Base-by-base conservation (phyloP, 2,888 invertebrate genomes). In the Bellardia pandia region DNA sequence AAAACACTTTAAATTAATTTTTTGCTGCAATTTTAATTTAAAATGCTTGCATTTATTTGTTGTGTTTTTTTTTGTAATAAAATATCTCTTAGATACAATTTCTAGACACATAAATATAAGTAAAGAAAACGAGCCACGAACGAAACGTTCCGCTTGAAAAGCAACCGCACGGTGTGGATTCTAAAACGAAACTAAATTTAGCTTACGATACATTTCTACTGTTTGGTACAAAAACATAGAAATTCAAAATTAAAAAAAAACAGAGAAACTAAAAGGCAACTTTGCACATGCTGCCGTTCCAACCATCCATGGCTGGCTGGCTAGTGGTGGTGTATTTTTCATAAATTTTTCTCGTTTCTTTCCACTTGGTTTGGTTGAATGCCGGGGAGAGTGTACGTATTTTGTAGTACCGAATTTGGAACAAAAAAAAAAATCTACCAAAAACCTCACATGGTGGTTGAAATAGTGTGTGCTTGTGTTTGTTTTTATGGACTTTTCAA, bases 121-220 rank as follows among this genome's bases (percentile, higher is more conserved):
- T 45, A 58, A 14, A 78, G 40, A 37, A 33, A 83, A 16, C 58
- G 53, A 60, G 9, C 14, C 76, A 72, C 64, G 40, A 74, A 77
- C 76, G 37, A 37, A 53, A 69, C 79, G 69, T 58, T 77, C 84
- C 85, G 88, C 84, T 88, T 40, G 64, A 84, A 62, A 80, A 75
- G 81, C 88, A 85, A 88, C 89, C 90, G 84, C 53, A 85, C 86
- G 86, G 77, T 89, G 89, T 90, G 90, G 89, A 90, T 88, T 89
- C 89, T 89, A 89, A 89, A 89, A 87, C 88, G 86, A 79, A 89
- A 90, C 90, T 89, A 85, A 89, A 88, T 74, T 81, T 33, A 85
- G 80, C 85, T 71, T 76, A 69, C 79, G 68, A 79, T 74, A 84
- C 53, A 79, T 86, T 83, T 79, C 30, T 69, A 56, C 42, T 9